These are phyloP conservation scores for Athalia rosae DNA, from an alignment of 2,888 invertebrate species.

Conservation along the genomic window DNA sequence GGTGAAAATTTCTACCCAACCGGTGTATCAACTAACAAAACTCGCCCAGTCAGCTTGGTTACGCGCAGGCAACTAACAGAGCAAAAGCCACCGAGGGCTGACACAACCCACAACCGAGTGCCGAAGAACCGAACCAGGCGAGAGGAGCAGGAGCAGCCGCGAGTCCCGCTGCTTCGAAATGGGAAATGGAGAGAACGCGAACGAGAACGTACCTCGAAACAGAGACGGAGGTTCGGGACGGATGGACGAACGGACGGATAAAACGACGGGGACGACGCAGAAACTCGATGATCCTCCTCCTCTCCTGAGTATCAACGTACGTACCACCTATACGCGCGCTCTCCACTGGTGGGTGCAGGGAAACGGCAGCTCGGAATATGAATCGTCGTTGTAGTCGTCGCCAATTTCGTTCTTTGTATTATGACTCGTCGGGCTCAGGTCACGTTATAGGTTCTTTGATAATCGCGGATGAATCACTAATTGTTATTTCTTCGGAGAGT, in stretches of 20 bases:
- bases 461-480: too few relatives aligned
- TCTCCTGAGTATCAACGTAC: too few relatives aligned
- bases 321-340: too few relatives aligned
- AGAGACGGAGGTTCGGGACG: slow-evolving; percentile 39
- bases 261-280: background rate
- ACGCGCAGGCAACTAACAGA: slow-evolving; percentile 68
- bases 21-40: background rate
- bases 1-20: too few relatives aligned
- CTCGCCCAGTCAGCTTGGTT: slow-evolving; percentile 61
- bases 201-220: slow-evolving; percentile 58
- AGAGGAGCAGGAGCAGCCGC: background rate
- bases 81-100: slow-evolving; percentile 37
- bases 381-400: too few relatives aligned
- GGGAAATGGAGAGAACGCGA: slow-evolving; percentile 47
- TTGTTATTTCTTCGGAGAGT: too few relatives aligned
- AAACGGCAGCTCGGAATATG: too few relatives aligned
- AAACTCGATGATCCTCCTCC: background rate
- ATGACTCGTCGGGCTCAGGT: too few relatives aligned
- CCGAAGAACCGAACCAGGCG: background rate
- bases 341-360: too few relatives aligned
- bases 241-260: slow-evolving; percentile 12
- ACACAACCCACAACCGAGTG: slow-evolving; percentile 51
- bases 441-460: too few relatives aligned
- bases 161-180: background rate
- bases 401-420: too few relatives aligned